Conservation (phyloP, 2,797 vertebrate genomes). For the Gallinago stenura region DNA sequence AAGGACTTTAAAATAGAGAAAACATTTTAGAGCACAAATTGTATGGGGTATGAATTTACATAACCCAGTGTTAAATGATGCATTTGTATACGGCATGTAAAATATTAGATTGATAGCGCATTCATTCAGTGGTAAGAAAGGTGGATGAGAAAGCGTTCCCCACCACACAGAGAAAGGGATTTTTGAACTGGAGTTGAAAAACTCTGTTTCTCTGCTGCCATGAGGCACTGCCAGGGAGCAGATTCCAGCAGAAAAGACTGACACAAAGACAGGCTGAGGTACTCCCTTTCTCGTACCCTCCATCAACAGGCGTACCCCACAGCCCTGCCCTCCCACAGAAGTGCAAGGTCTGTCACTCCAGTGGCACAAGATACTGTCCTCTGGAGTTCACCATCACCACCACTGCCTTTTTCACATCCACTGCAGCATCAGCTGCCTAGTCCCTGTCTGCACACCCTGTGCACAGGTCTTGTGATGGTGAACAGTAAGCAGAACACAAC, state of each 20-base stretch:
- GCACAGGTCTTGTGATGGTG: not conserved
- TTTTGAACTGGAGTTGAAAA: not conserved
- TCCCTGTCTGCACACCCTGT: accelerated
- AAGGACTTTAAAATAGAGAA: not conserved
- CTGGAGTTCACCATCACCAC: not conserved
- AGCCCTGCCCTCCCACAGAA: not conserved
- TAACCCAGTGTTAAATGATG: not conserved
- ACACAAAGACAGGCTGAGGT: not conserved
- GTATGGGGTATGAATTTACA: not conserved
- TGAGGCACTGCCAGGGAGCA: not conserved
- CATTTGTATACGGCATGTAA: not conserved
- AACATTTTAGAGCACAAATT: not conserved
- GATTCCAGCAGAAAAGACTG: not conserved
- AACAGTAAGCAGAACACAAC: not conserved
- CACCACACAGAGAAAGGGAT: not conserved
- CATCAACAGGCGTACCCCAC: not conserved
- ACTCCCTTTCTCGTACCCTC: not conserved
- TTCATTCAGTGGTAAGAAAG: not conserved
- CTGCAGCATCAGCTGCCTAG: not conserved
- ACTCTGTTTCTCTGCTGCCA: not conserved
- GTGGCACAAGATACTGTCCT: not conserved
- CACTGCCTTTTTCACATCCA: not conserved
- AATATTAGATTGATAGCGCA: not conserved
- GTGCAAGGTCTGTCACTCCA: not conserved
- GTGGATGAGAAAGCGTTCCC: not conserved